phyloP scores from a whole-genome alignment of 2,797 vertebrate species.

The Hippoglossus hippoglossus region DNA sequence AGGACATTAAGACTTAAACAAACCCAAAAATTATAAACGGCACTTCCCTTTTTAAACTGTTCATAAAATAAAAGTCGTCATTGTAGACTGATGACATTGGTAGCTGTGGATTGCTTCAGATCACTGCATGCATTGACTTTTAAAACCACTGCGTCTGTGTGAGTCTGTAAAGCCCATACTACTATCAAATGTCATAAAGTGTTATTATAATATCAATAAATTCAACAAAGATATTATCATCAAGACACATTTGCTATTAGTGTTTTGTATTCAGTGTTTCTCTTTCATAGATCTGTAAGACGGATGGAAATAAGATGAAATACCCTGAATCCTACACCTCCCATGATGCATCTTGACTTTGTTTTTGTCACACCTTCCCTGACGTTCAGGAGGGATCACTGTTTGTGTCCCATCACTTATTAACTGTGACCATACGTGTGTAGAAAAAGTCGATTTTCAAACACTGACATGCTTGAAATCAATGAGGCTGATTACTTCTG shows the following conservation, averaged over 20 bases:
- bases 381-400: too few species aligned
- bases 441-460: neutral
- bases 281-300: neutral
- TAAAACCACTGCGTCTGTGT: neutral
- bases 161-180: neutral
- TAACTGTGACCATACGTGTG: too few species aligned
- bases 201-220: too few species aligned
- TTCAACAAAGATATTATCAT: too few species aligned
- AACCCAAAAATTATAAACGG: neutral
- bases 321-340: too few species aligned
- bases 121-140: slow-evolving; percentile 12
- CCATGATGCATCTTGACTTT: too few species aligned
- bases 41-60: neutral
- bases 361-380: too few species aligned
- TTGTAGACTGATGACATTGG: slow-evolving; percentile 4
- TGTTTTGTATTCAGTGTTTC: neutral
- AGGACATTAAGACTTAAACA: too few species aligned
- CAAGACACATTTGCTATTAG: neutral
- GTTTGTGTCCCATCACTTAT: too few species aligned
- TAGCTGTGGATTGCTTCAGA: slow-evolving; percentile 20
- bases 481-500: neutral
- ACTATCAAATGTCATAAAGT: slow-evolving; percentile 1
- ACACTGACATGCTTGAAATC: neutral
- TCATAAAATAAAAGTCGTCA: neutral
- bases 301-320: neutral